These are phyloP conservation scores for Oreotrochilus melanogaster DNA, from an alignment of 2,113 vertebrate species.

Conservation along the genomic window DNA sequence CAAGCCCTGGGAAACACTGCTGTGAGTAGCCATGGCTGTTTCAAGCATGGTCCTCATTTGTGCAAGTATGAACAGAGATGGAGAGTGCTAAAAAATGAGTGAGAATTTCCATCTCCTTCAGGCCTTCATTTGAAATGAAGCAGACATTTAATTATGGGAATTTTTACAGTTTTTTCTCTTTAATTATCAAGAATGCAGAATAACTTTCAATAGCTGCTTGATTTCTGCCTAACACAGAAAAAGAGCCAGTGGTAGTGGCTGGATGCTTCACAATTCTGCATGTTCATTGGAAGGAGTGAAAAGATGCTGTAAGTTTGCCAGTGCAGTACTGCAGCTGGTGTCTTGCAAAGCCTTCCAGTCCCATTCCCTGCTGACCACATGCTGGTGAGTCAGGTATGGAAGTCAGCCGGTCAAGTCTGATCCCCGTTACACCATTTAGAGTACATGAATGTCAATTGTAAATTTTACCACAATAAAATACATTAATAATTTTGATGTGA, in stretches of 20 bases:
- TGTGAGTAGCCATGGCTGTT: fast-evolving
- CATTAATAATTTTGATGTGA: neutral
- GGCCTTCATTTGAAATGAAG: neutral
- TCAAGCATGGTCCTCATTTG: neutral
- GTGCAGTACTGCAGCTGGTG: neutral
- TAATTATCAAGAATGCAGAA: neutral
- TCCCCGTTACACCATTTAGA: fast-evolving
- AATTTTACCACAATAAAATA: neutral
- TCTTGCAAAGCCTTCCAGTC: neutral
- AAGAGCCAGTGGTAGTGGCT: neutral
- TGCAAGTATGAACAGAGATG: too few relatives aligned
- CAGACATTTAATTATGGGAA: neutral
- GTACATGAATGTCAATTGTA: neutral
- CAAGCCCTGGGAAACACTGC: neutral
- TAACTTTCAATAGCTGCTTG: neutral
- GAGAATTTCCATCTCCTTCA: neutral
- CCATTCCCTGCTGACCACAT: neutral
- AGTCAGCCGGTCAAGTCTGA: neutral
- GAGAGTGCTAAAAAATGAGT: neutral
- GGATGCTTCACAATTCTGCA: fast-evolving
- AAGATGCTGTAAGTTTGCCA: neutral
- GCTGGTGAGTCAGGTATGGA: neutral
- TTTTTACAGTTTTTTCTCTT: neutral
- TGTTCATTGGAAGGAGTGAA: neutral
- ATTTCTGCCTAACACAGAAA: neutral